These are phyloP conservation scores for Bombylius discolor DNA, from an alignment of 2,888 invertebrate species.

Conservation along the genomic window DNA sequence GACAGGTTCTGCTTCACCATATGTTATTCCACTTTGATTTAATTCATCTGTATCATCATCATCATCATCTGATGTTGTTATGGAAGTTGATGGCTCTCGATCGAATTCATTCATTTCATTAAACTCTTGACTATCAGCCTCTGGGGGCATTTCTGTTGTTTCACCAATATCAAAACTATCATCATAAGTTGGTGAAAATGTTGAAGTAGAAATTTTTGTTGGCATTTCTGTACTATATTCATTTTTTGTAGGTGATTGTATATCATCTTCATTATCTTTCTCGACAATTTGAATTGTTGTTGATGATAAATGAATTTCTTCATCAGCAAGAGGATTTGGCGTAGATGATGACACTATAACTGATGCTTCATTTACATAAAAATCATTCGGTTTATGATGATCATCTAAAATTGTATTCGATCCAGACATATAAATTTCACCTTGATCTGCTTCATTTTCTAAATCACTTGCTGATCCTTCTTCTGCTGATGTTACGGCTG, in stretches of 20 bases:
- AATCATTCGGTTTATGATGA: constrained; percentile 12
- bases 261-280: background rate
- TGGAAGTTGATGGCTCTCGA: background rate
- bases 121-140: too few species aligned
- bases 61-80: constrained; percentile 26
- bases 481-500: too few species aligned
- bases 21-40: constrained; percentile 45
- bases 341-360: constrained; percentile 28
- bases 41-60: constrained; percentile 15
- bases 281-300: background rate
- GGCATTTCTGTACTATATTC: constrained; percentile 30
- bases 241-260: background rate
- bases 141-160: constrained; percentile 18
- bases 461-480: constrained; percentile 15
- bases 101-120: too few species aligned
- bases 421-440: constrained; percentile 1
- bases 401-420: constrained; percentile 3
- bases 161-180: constrained; percentile 14
- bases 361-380: constrained; percentile 27
- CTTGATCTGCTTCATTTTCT: constrained; percentile 22
- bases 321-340: constrained; percentile 14
- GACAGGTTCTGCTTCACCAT: constrained; percentile 50
- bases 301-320: constrained; percentile 1
- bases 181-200: background rate
- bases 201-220: constrained; percentile 23